Percentiles rank a stretch among this genome's conserved stretches.
Evolutionary conservation across 2,797 vertebrate genomes (phyloP).

Genomic region (Melanotaenia maccullochi): DNA sequence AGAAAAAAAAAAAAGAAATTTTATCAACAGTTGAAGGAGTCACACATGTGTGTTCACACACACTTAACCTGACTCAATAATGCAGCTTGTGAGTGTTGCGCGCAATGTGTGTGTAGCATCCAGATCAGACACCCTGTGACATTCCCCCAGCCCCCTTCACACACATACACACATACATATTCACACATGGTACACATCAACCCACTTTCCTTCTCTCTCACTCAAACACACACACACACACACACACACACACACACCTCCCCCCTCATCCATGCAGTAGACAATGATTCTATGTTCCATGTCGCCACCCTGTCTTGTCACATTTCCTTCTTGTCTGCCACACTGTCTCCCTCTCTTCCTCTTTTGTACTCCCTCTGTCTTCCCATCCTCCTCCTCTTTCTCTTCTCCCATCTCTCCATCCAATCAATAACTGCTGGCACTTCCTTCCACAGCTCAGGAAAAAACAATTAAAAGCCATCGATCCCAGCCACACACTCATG

Average conservation of each 20-base stretch:
- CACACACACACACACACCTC: conserved; percentile 27
- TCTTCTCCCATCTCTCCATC: conserved; percentile 66
- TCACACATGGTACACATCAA: conserved; percentile 60
- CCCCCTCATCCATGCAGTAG: conserved; percentile 62
- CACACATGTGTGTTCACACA: conserved; percentile 46
- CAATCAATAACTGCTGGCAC: conserved; percentile 92
- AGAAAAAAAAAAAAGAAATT: background rate
- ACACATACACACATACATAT: conserved; percentile 49
- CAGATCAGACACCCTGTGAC: conserved; percentile 75
- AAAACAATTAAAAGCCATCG: conserved; percentile 99
- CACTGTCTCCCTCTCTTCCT: conserved; percentile 71
- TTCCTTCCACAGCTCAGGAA: conserved; percentile 98
- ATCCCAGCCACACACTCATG: conserved; percentile 79
- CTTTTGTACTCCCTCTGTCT: conserved; percentile 66
- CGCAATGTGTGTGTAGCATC: conserved; percentile 64
- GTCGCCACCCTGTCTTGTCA: conserved; percentile 86
- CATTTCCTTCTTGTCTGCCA: conserved; percentile 86
- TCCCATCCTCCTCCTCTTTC: conserved; percentile 45
- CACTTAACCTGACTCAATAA: conserved; percentile 64
- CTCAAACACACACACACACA: conserved; percentile 1
- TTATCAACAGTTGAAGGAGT: conserved; percentile 32
- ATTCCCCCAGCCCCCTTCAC: conserved; percentile 53
- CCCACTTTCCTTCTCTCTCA: conserved; percentile 10
- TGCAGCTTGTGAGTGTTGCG: conserved; percentile 54
- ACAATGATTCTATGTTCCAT: conserved; percentile 84